Percentiles rank a stretch among this genome's conserved stretches.
These are phyloP conservation scores for Carettochelys insculpta DNA, from an alignment of 2,113 vertebrate genomes.

Conservation along the genomic window DNA sequence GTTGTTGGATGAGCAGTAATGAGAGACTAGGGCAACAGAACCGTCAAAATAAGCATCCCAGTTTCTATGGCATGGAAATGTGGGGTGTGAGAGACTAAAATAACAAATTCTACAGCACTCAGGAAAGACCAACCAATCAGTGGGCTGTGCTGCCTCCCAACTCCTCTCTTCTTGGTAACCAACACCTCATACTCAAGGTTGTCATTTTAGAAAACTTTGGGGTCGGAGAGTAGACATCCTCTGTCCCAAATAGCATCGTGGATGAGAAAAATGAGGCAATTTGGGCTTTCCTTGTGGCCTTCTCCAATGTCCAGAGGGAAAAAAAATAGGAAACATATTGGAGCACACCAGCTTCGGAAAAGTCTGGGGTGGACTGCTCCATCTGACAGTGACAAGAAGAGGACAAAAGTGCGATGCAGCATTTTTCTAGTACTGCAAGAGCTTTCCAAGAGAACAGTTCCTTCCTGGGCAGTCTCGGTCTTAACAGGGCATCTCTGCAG, in stretches of 20 bases:
- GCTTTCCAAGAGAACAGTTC: background rate
- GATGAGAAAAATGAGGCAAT: background rate
- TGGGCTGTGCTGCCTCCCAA: background rate
- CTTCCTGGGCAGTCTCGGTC: background rate
- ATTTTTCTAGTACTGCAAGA: background rate
- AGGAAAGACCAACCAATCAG: constrained; percentile 1
- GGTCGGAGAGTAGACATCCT: background rate
- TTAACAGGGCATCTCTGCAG: fast-evolving
- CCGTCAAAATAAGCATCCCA: constrained; percentile 44
- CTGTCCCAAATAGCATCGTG: background rate
- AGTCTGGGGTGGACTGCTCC: background rate
- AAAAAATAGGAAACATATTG: background rate
- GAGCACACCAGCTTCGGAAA: background rate
- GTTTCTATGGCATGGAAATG: constrained; percentile 7
- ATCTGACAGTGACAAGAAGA: fast-evolving
- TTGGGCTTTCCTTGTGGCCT: background rate
- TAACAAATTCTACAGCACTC: background rate
- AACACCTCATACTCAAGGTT: background rate
- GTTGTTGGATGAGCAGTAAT: constrained; percentile 46
- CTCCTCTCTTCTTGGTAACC: background rate
- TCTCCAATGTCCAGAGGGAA: background rate
- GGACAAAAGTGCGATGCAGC: background rate
- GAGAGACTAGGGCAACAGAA: constrained; percentile 48
- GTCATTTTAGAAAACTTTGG: background rate
- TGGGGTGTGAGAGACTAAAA: constrained; percentile 27